phyloP scores from a whole-genome alignment of 2,797 vertebrate genomes.

The Periparus ater region DNA sequence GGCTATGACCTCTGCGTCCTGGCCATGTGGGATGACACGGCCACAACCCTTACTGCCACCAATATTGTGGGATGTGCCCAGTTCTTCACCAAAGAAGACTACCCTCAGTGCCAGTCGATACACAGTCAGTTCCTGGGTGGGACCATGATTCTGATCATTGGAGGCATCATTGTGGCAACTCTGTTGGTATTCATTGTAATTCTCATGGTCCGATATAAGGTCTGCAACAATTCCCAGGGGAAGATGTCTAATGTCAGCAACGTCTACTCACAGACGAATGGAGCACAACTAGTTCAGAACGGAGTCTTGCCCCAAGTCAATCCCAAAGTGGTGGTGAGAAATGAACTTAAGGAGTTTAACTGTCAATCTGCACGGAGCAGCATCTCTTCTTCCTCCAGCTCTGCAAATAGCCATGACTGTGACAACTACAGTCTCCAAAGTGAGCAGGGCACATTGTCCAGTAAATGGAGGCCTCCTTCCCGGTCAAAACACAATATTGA shows the following conservation, averaged over 20 bases:
- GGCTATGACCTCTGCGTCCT: conserved; percentile 97
- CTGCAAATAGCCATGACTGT: conserved; percentile 82
- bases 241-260: conserved; percentile 88
- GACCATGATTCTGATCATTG: conserved; percentile 96
- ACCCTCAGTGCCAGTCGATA: conserved; percentile 93
- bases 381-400: conserved; percentile 90
- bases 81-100: conserved; percentile 94
- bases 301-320: conserved; percentile 84
- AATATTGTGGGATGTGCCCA: conserved; percentile 95
- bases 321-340: conserved; percentile 89
- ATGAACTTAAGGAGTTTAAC: conserved; percentile 87
- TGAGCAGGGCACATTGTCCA: conserved; percentile 85
- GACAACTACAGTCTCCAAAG: conserved; percentile 83
- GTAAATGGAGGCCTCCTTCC: conserved; percentile 85
- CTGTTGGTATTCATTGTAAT: conserved; percentile 95
- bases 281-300: conserved; percentile 81
- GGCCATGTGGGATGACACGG: conserved; percentile 96
- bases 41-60: conserved; percentile 95
- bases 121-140: conserved; percentile 95
- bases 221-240: conserved; percentile 83
- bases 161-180: conserved; percentile 93
- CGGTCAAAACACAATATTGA: conserved; percentile 88
- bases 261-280: conserved; percentile 93
- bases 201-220: conserved; percentile 96
- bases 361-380: conserved; percentile 87